Evolutionary conservation across 2,888 invertebrate genomes (phyloP).

Genomic region (Bimastos eiseni): DNA sequence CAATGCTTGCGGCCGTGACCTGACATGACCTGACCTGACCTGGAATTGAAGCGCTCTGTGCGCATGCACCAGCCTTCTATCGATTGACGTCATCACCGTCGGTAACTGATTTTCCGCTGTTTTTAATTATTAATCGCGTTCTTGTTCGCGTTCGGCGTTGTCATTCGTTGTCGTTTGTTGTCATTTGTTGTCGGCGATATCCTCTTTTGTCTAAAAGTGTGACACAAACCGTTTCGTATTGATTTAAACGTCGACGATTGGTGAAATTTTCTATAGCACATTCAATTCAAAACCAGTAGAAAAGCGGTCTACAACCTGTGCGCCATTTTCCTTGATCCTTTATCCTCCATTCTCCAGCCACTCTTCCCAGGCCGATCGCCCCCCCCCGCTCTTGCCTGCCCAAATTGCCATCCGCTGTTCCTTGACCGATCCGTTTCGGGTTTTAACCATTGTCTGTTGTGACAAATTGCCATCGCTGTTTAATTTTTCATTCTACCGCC

Average conservation of each 20-base stretch:
- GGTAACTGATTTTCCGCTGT: neutral
- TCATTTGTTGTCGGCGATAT: neutral
- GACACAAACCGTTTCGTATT: neutral
- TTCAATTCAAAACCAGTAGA: neutral
- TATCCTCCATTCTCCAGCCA: neutral
- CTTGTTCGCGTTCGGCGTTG: neutral
- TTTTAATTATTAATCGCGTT: conserved; percentile 13
- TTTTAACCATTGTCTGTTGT: neutral
- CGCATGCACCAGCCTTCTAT: neutral
- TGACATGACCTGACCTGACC: conserved; percentile 6
- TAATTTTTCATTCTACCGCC: neutral
- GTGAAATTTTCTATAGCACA: neutral
- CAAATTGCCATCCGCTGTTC: neutral
- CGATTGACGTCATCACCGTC: neutral
- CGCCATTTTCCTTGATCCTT: neutral
- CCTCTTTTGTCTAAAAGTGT: neutral
- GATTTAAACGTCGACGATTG: neutral
- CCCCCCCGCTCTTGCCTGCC: neutral
- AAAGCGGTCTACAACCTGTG: neutral
- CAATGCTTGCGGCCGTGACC: neutral
- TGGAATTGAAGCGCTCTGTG: neutral
- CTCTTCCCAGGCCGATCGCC: neutral
- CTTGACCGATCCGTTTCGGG: neutral
- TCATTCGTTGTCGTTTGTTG: neutral
- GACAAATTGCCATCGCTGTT: neutral